phyloP scores from a whole-genome alignment of 2,113 vertebrate species.

The Scophthalmus maximus region DNA sequence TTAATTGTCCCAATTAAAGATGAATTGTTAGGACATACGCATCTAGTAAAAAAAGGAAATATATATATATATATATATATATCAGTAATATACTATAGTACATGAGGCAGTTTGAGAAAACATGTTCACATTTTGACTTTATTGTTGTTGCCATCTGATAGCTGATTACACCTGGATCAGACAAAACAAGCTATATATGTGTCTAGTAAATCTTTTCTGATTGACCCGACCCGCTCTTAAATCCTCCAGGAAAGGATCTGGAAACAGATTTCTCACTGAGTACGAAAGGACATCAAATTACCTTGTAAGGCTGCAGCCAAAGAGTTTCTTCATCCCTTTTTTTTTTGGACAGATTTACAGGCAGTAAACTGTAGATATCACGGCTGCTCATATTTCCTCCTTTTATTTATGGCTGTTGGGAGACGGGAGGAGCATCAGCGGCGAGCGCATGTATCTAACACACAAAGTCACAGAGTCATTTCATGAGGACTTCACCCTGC shows the following conservation, averaged over 20 bases:
- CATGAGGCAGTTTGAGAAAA: neutral
- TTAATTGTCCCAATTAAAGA: too few species aligned
- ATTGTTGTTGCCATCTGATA: neutral
- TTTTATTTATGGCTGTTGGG: neutral
- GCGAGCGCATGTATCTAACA: neutral
- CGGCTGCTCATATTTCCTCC: neutral
- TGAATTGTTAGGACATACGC: too few species aligned
- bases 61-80: too few species aligned
- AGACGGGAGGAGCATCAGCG: neutral
- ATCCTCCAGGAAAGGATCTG: neutral
- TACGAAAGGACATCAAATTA: neutral
- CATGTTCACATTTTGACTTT: neutral
- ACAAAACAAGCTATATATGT: neutral
- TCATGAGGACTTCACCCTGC: neutral
- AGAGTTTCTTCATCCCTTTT: neutral
- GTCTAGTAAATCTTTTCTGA: neutral
- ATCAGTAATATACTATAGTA: too few species aligned
- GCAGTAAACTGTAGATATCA: neutral
- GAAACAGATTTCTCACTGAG: constrained; percentile 9
- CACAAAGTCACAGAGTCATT: neutral
- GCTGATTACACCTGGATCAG: neutral
- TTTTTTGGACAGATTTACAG: neutral
- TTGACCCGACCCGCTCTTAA: neutral
- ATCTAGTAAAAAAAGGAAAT: too few species aligned
- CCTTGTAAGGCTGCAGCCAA: constrained; percentile 30